phyloP scores from a whole-genome alignment of 1,140 invertebrate species.

The Drosophila watanabei region DNA sequence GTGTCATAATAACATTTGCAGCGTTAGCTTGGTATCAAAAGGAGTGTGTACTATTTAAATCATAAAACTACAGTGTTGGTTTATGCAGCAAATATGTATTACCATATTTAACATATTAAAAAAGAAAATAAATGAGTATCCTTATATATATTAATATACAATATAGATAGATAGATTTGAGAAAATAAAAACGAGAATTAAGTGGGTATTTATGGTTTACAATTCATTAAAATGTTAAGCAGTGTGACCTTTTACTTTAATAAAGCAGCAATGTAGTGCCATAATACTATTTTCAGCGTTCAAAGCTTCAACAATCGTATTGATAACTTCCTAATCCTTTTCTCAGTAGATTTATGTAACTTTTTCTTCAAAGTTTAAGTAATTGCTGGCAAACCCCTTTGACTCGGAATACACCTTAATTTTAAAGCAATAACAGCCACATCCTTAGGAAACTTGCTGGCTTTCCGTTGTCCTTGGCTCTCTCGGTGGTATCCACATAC shows the following conservation, averaged over 20 bases:
- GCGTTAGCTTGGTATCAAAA: neutral
- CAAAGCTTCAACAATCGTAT: neutral
- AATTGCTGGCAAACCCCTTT: constrained; percentile 6
- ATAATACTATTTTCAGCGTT: neutral
- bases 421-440: constrained; percentile 17
- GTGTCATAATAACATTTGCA: neutral
- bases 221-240: no score
- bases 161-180: neutral
- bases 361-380: neutral
- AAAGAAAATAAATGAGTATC: neutral
- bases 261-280: neutral
- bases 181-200: no score
- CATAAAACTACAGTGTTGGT: neutral
- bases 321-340: neutral
- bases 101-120: no score
- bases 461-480: constrained; percentile 56
- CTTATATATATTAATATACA: neutral
- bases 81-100: neutral
- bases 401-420: constrained; percentile 19
- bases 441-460: constrained; percentile 52
- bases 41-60: neutral
- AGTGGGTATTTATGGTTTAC: no score
- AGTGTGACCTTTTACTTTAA: neutral
- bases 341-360: no score
- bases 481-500: constrained; percentile 30